A percentile compares a stretch with the other conserved stretches of the same genome.
phyloP scores from a whole-genome alignment of 2,113 vertebrate genomes.

The Podarcis raffonei region DNA sequence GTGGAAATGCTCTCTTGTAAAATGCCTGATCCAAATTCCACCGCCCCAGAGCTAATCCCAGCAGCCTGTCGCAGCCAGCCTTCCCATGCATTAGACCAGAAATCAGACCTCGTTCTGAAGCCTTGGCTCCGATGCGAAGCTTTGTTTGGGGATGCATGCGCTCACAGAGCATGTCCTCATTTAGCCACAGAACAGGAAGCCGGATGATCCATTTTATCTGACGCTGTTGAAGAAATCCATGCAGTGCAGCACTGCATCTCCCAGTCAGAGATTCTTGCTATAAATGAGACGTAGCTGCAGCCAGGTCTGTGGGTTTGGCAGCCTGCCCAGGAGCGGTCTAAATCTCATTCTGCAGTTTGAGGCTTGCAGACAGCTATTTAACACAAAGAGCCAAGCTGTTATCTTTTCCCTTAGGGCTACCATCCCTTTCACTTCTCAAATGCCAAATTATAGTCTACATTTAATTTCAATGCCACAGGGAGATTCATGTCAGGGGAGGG shows the following conservation, averaged over 20 bases:
- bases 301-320: conserved; percentile 59
- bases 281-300: conserved; percentile 51
- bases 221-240: conserved; percentile 33
- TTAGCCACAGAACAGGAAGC: conserved; percentile 24
- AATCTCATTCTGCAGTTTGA: conserved; percentile 68
- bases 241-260: conserved; percentile 18
- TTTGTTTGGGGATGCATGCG: neutral
- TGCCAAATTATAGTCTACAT: conserved; percentile 75
- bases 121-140: neutral
- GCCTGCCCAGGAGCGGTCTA: conserved; percentile 56
- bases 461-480: conserved; percentile 72
- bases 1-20: neutral
- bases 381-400: conserved; percentile 75
- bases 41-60: neutral
- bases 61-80: neutral
- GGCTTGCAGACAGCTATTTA: conserved; percentile 74
- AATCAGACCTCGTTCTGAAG: conserved; percentile 13
- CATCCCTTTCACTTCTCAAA: conserved; percentile 75
- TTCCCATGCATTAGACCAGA: conserved; percentile 1
- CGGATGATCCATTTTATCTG: neutral
- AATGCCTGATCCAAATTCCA: neutral
- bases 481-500: conserved; percentile 69
- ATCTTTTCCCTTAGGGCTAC: conserved; percentile 76
- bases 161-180: conserved; percentile 16
- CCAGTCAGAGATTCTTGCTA: conserved; percentile 44